phyloP scores from a whole-genome alignment of 2,888 invertebrate genomes.

The Lithophane leautieri region DNA sequence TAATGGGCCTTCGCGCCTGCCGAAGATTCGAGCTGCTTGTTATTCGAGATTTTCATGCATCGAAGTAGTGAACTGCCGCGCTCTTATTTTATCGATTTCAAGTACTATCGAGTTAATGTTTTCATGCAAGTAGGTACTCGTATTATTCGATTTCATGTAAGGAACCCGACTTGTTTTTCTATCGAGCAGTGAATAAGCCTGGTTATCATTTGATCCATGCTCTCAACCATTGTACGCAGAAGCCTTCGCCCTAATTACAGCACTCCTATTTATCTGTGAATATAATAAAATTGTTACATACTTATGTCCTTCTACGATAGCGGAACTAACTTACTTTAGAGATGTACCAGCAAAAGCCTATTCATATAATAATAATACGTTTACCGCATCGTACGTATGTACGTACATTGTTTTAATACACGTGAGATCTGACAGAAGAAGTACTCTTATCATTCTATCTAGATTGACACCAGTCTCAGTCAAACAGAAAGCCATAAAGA shows the following conservation, averaged over 20 bases:
- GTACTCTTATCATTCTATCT: conserved; percentile 54
- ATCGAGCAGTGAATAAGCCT: not conserved
- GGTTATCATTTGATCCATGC: conserved; percentile 46
- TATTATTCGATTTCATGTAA: no score
- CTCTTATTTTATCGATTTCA: no score
- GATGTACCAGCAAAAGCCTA: not conserved
- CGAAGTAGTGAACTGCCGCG: no score
- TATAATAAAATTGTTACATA: conserved; percentile 13
- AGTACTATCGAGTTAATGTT: no score
- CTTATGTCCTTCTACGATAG: conserved; percentile 35
- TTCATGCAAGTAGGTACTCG: no score
- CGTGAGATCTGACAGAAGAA: conserved; percentile 42
- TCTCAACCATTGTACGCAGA: conserved; percentile 30
- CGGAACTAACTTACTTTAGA: conserved; percentile 14
- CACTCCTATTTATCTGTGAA: conserved; percentile 36
- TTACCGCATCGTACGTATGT: conserved; percentile 17
- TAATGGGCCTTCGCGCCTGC: no score
- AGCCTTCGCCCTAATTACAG: conserved; percentile 22
- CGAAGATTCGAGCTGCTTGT: no score
- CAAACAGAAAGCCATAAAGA: conserved; percentile 65
- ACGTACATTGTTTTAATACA: conserved; percentile 18
- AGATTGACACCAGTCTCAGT: conserved; percentile 64
- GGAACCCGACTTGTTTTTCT: conserved; percentile 18
- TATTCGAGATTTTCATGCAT: no score
- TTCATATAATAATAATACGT: conserved; percentile 8